Evolutionary conservation across 2,888 invertebrate species (phyloP), one percentile per base, ranked within the genome.

Genomic region (Hecatera dysodea): DNA sequence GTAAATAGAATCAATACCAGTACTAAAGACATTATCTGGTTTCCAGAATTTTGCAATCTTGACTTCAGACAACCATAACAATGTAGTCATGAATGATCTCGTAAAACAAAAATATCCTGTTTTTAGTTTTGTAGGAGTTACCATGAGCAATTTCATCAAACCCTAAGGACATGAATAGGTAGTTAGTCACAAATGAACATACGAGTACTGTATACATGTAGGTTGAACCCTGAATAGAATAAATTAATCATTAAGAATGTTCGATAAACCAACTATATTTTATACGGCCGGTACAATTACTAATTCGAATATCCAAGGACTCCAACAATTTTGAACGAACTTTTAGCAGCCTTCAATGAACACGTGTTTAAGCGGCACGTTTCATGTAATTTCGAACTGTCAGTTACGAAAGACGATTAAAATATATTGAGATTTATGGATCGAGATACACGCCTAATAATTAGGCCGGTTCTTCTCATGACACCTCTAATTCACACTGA

Each of bases 401-500:
- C 72, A 55, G 67, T 83, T 81, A 71, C 56, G 74, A 77, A 83
- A 82, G 70, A 64, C 62, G n/a, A 84, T 82, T 80, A 72, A 84
- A 85, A 82, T 82, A 36, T 85, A 90, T 90, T 89, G 48, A 88
- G 90, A 91, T 90, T 89, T 93, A 94, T 94, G 92, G 91, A 92
- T 89, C 90, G 89, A 91, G 89, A 92, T 93, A 84, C 85, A 82
- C 82, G 80, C 70, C 81, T 86, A 86, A 85, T 88, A 81, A 87
- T 87, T 79, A 81, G 73, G 63, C 72, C 61, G 56, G 67, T 77
- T 74, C 72, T 76, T 89, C 86, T 83, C 82, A 89, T 82, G 67
- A 80, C 65, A 78, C 81, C 80, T 87, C 86, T 80, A 90, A 87
- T 86, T 94, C 91, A 89, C 94, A 94, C 94, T 94, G 95, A 92